Conservation (phyloP, 2,113 vertebrate genomes). For the Callochromis pleurospilus region DNA sequence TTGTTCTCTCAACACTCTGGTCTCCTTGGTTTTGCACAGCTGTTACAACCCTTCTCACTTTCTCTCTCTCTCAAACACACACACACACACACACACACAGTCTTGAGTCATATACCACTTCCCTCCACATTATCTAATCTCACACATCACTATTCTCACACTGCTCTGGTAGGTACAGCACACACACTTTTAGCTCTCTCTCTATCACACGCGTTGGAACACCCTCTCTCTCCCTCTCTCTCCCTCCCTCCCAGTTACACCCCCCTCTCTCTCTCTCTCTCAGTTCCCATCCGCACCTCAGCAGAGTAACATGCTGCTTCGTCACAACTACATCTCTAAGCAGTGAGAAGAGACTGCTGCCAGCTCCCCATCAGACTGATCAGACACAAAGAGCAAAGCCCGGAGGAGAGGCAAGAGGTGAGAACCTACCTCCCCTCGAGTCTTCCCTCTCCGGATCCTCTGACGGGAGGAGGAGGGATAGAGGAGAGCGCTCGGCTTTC, state of each 20-base stretch:
- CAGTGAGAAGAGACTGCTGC: neutral
- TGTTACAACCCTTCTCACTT: constrained; percentile 18
- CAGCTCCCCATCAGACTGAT: constrained; percentile 12
- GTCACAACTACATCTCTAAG: neutral
- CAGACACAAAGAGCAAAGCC: neutral
- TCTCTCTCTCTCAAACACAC: neutral
- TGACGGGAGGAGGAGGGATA: neutral
- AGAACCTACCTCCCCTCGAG: neutral
- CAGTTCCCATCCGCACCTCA: constrained; percentile 57
- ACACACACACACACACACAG: neutral
- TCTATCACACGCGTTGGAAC: constrained; percentile 25
- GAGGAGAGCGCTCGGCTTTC: neutral
- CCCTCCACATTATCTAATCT: constrained; percentile 18
- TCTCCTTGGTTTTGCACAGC: constrained; percentile 13
- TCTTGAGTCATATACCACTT: constrained; percentile 5
- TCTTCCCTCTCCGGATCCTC: neutral
- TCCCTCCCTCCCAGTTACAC: constrained; percentile 20
- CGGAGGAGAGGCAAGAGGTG: neutral
- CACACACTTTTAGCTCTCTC: constrained; percentile 13
- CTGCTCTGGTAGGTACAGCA: neutral
- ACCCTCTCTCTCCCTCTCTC: constrained; percentile 37
- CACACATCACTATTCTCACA: constrained; percentile 37
- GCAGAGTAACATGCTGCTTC: constrained; percentile 48
- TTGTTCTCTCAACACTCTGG: neutral
- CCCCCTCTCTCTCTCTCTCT: constrained; percentile 21